phyloP scores from a whole-genome alignment of 2,797 vertebrate species.

The Smutsia temminckii region DNA sequence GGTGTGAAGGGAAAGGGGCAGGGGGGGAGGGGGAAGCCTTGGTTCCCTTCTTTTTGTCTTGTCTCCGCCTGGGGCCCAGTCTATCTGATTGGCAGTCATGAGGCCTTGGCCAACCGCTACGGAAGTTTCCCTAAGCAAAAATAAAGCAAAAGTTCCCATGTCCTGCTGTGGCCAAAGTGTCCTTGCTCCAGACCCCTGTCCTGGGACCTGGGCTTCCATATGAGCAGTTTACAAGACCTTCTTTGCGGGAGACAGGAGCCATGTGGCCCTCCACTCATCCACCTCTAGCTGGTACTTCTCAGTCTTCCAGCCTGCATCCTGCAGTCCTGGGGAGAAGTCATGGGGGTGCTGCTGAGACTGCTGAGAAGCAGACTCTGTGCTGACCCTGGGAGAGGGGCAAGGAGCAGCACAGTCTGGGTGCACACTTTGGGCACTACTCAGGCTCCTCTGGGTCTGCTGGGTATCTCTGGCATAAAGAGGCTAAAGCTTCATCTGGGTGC shows the following conservation, averaged over 20 bases:
- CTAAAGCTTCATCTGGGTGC: not conserved
- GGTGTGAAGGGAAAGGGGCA: not conserved
- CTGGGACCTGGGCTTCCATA: not conserved
- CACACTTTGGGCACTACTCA: not conserved
- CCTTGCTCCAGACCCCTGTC: not conserved
- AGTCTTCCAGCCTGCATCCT: conserved; percentile 87
- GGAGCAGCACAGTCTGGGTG: not conserved
- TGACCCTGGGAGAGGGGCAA: not conserved
- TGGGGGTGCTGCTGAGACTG: not conserved
- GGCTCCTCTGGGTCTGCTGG: not conserved
- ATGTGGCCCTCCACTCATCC: conserved; percentile 92
- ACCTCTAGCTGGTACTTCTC: conserved; percentile 90
- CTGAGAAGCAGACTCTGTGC: not conserved
- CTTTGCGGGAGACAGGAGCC: conserved; percentile 82
- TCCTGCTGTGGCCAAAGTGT: not conserved
- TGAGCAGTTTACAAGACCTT: conserved; percentile 83
- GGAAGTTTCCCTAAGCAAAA: not conserved
- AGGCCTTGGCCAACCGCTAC: not conserved
- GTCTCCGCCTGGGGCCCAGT: not conserved
- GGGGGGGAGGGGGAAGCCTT: not conserved
- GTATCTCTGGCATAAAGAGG: conserved; percentile 16
- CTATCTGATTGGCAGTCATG: not conserved
- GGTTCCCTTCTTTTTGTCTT: not conserved
- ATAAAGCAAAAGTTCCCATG: conserved; percentile 59
- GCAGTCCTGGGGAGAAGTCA: conserved; percentile 83